Conservation (phyloP, 2,113 vertebrate genomes). For the Crypturellus undulatus region DNA sequence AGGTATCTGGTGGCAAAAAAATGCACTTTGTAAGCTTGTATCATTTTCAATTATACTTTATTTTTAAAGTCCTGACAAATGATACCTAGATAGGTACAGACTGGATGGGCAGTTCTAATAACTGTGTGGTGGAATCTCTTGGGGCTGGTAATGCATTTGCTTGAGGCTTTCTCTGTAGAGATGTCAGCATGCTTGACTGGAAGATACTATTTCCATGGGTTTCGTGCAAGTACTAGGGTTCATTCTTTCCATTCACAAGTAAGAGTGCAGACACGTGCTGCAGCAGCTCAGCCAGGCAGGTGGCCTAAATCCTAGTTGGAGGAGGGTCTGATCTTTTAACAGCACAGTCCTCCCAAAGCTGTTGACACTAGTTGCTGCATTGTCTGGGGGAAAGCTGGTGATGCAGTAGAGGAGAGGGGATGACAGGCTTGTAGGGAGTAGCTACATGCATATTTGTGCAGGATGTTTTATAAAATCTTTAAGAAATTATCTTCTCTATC, state of each 20-base stretch:
- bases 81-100: background rate
- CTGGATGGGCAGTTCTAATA: background rate
- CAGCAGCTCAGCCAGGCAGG: fast-evolving
- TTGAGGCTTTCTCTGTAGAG: background rate
- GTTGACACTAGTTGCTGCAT: background rate
- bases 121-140: background rate
- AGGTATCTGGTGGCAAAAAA: constrained; percentile 27
- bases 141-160: background rate
- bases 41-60: background rate
- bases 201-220: background rate
- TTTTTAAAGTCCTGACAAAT: background rate
- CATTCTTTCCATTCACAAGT: background rate
- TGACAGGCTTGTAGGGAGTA: background rate
- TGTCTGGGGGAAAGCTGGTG: background rate
- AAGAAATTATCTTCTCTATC: background rate
- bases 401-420: background rate
- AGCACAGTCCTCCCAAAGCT: background rate
- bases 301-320: background rate
- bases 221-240: background rate
- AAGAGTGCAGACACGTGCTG: background rate
- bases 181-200: fast-evolving
- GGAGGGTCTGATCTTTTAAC: background rate
- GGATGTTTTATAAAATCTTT: background rate
- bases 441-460: fast-evolving
- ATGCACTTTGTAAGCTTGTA: background rate